phyloP scores from a whole-genome alignment of 2,113 vertebrate genomes.

The Tiliqua scincoides region DNA sequence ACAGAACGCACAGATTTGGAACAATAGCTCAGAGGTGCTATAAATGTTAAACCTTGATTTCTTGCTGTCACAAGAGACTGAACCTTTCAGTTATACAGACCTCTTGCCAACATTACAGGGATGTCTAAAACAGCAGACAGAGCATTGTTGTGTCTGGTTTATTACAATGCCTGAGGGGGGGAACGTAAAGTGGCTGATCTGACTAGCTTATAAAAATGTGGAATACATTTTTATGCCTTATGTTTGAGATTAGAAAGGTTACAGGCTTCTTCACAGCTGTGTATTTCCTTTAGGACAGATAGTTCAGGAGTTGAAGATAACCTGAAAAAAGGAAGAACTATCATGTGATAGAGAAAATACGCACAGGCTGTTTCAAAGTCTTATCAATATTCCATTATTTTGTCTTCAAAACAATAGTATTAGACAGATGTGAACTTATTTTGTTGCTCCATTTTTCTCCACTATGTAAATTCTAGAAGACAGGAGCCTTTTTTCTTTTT shows the following conservation, averaged over 20 bases:
- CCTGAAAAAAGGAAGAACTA: background rate
- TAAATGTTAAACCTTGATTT: background rate
- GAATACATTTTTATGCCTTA: slow-evolving; percentile 19
- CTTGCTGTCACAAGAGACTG: slow-evolving; percentile 1
- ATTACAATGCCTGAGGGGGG: accelerated
- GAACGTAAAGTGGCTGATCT: accelerated
- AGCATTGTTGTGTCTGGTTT: background rate
- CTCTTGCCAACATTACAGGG: accelerated
- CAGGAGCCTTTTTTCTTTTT: background rate
- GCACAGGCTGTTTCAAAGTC: accelerated
- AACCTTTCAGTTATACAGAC: background rate
- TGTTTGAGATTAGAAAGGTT: slow-evolving; percentile 33
- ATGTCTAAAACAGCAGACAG: slow-evolving; percentile 48
- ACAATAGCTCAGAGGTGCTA: slow-evolving; percentile 56
- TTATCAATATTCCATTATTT: accelerated
- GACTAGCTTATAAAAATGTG: accelerated
- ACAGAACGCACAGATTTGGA: slow-evolving; percentile 22
- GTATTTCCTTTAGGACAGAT: accelerated
- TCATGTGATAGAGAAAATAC: accelerated
- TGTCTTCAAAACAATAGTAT: background rate
- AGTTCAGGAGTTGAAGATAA: background rate
- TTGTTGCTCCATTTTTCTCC: accelerated
- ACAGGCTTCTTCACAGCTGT: accelerated
- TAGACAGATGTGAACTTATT: background rate
- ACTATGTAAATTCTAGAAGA: accelerated